Conservation (phyloP, 1,140 invertebrate species). For the Drosophila lacteicornis region DNA sequence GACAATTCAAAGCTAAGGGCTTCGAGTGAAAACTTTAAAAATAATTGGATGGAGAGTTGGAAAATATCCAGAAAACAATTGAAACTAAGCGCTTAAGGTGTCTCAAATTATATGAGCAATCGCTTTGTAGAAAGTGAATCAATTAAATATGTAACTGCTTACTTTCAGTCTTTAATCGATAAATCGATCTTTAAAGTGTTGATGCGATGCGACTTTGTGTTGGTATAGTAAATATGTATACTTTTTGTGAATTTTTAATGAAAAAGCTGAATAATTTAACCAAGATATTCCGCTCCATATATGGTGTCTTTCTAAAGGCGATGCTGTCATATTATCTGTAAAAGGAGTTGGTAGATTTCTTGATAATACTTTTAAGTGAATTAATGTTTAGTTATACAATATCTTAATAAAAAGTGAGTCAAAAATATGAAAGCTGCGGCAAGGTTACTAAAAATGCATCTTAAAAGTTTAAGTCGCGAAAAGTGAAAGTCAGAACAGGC, state of each 20-base stretch:
- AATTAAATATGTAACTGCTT: background rate
- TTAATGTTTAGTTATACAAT: too few relatives aligned
- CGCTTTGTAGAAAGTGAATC: slow-evolving; percentile 21
- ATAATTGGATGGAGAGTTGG: background rate
- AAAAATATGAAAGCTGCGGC: background rate
- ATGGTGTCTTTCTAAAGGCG: background rate
- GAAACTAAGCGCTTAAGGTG: background rate
- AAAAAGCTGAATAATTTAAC: slow-evolving; percentile 16
- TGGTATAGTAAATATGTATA: background rate
- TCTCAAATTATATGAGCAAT: background rate
- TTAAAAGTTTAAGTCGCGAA: too few relatives aligned
- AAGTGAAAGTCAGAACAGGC: background rate
- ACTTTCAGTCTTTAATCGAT: background rate
- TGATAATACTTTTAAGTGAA: background rate
- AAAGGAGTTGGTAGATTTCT: background rate
- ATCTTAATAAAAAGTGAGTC: background rate
- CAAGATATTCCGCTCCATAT: slow-evolving; percentile 3
- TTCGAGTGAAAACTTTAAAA: background rate
- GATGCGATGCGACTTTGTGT: background rate
- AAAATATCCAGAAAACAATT: background rate
- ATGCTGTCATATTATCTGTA: background rate
- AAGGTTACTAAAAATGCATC: background rate
- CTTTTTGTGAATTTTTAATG: background rate
- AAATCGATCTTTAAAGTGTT: background rate
- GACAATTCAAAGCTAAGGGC: slow-evolving; percentile 11